Evolutionary conservation across 2,797 vertebrate genomes (phyloP).

Genomic region (Botia almorhae): DNA sequence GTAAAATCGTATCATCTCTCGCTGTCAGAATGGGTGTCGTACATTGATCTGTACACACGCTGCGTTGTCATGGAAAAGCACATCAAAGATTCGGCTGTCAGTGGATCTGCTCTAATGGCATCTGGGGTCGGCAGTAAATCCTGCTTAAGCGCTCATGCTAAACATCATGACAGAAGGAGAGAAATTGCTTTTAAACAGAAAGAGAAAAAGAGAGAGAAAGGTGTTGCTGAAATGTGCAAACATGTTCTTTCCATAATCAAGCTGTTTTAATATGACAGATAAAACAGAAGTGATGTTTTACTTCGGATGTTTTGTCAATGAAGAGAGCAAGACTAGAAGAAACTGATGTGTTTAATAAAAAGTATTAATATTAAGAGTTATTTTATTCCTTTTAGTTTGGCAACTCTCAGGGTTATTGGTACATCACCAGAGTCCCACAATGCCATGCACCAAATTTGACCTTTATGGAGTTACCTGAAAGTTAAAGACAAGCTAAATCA

Average conservation of each 20-base stretch:
- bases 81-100: constrained; percentile 54
- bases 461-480: too few species aligned
- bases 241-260: not conserved
- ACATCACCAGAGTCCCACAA: too few species aligned
- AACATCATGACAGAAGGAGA: constrained; percentile 39
- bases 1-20: constrained; percentile 20
- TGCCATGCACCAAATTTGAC: too few species aligned
- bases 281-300: too few species aligned
- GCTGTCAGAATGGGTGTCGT: constrained; percentile 39
- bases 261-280: not conserved
- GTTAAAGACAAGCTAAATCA: too few species aligned
- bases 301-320: too few species aligned
- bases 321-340: too few species aligned
- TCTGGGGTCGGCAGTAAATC: constrained; percentile 59
- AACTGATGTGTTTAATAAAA: too few species aligned
- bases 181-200: constrained; percentile 47
- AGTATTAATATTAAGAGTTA: too few species aligned
- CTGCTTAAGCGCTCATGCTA: constrained; percentile 51
- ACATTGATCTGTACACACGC: constrained; percentile 31
- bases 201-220: not conserved
- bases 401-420: too few species aligned
- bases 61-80: constrained; percentile 29
- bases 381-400: too few species aligned
- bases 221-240: not conserved
- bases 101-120: constrained; percentile 51